phyloP scores from a whole-genome alignment of 2,113 vertebrate genomes.

The Phalacrocorax pelagicus region DNA sequence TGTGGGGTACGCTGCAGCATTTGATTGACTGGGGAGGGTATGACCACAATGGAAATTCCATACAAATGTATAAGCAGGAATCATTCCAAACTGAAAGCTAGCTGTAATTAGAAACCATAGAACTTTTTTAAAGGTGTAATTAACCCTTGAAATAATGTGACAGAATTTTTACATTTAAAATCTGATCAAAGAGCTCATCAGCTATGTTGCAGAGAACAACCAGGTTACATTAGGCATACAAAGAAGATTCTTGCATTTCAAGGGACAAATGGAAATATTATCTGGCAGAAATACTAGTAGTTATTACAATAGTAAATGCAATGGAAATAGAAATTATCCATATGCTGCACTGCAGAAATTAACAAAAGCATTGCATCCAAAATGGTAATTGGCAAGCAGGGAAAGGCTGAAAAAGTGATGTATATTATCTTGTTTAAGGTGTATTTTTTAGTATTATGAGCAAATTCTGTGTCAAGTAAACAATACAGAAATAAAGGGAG shows the following conservation, averaged over 20 bases:
- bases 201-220: neutral
- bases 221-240: neutral
- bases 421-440: constrained; percentile 23
- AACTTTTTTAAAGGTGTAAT: neutral
- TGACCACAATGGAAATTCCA: neutral
- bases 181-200: neutral
- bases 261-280: neutral
- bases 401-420: neutral
- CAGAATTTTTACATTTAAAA: neutral
- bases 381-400: constrained; percentile 26
- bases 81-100: neutral
- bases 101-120: neutral
- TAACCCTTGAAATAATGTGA: constrained; percentile 8
- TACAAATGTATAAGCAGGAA: neutral
- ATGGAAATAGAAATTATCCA: constrained; percentile 46
- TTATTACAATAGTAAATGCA: constrained; percentile 45
- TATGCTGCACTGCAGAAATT: constrained; percentile 46
- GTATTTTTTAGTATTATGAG: constrained; percentile 28
- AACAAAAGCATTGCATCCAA: constrained; percentile 25
- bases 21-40: neutral
- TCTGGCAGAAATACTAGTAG: neutral
- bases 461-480: constrained; percentile 6
- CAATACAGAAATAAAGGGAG: neutral
- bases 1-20: neutral
- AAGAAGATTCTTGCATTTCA: constrained; percentile 2